phyloP scores from a whole-genome alignment of 2,797 vertebrate species.

The Lithobates sylvaticus region DNA sequence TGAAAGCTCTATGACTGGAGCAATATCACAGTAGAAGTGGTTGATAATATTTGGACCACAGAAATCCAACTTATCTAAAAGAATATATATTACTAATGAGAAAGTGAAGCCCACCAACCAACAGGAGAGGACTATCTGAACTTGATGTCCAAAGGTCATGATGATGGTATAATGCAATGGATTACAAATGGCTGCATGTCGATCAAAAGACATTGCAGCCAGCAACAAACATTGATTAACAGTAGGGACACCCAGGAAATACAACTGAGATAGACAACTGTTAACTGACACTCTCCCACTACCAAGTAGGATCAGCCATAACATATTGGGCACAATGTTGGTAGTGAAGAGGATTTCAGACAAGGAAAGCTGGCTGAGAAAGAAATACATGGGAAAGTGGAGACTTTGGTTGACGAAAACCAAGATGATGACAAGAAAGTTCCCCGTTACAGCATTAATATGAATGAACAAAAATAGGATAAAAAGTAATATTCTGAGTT shows the following conservation, averaged over 20 bases:
- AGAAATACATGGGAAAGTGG: constrained; percentile 60
- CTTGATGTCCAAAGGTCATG: constrained; percentile 21
- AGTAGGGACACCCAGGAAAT: not conserved
- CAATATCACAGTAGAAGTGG: constrained; percentile 64
- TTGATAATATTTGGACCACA: constrained; percentile 49
- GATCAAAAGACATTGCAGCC: constrained; percentile 47
- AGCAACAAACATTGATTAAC: constrained; percentile 28
- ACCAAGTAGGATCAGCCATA: constrained; percentile 1
- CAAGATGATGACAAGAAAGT: constrained; percentile 33
- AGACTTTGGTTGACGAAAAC: constrained; percentile 17
- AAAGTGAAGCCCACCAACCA: constrained; percentile 29
- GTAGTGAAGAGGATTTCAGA: constrained; percentile 34
- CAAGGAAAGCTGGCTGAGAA: constrained; percentile 46
- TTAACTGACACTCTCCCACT: not conserved
- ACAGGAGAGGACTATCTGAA: constrained; percentile 1
- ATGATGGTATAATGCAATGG: constrained; percentile 37
- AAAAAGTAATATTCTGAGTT: constrained; percentile 33
- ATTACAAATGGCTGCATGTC: constrained; percentile 43
- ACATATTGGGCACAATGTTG: constrained; percentile 36
- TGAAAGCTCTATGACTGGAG: constrained; percentile 51
- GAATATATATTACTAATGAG: not conserved
- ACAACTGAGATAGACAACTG: constrained; percentile 31
- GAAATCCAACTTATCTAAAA: constrained; percentile 33
- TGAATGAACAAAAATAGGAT: constrained; percentile 42
- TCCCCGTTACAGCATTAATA: constrained; percentile 19